Base-by-base conservation (phyloP, 1,140 invertebrate species). In the Drosophila busckii region DNA sequence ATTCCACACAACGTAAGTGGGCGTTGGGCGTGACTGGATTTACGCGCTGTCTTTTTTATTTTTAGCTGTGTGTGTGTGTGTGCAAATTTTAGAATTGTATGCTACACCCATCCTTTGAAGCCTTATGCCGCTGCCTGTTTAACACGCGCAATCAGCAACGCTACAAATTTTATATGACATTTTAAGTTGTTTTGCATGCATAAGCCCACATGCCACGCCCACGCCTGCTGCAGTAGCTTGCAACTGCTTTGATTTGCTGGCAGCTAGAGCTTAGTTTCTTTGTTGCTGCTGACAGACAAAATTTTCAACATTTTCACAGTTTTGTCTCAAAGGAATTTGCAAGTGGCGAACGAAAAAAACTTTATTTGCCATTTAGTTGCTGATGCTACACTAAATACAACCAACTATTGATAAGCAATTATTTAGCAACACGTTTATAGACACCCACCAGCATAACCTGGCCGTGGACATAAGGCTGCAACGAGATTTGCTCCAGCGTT, bases 151-250 rank as follows among this genome's bases (percentile, higher is more conserved):
- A 80, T 80, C 73, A 80, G 73, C 75, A 68, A 34, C 69, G 73
- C 75, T 69, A 80, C 73, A 80, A 80, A 80, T 80, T 80, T 80
- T 61, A 80, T 80, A 80, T 80, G 73, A 82, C 69, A 80, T 82
- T 82, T 80, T 80, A 82, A 80, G 73, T 82, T 80, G 73, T 78
- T 78, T 78, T 78, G 67, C 73, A 78, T 68, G 68, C 73, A 12
- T 55, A 37, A 26, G 58, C 46, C 52, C 52, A 29, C 31, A 1
- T n/a, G 13, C 22, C 48, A 29, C 10, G 8, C 6, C 15, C 2
- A 16, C 15, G 6, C 23, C 8, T 15, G 10, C 10, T 26, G 4
- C 38, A 66, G 65, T 66, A 65, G 63, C 61, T 65, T 65, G 65
- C 63, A 65, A 29, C 44, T 46, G n/a, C n/a, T n/a, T n/a, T n/a